A percentile compares a stretch with the other conserved stretches of the same genome.
These are phyloP conservation scores for Mobula hypostoma DNA, from an alignment of 2,113 vertebrate genomes.

Conservation along the genomic window DNA sequence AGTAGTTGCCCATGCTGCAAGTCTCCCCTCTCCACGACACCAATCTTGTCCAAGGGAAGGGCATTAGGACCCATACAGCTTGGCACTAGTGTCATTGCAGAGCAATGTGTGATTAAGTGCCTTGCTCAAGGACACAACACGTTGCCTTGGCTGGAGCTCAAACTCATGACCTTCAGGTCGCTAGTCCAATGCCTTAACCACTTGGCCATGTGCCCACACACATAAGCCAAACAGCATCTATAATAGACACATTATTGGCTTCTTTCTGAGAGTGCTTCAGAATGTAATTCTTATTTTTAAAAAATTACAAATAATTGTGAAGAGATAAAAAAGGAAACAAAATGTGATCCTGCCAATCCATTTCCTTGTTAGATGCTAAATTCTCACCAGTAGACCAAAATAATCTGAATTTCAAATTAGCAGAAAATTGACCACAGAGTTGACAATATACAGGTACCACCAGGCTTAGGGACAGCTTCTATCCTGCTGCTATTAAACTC, in stretches of 20 bases:
- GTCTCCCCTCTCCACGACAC: no score
- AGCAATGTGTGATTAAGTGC: no score
- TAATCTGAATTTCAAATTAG: neutral
- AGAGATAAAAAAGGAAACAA: neutral
- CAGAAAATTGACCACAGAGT: neutral
- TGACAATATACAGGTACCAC: neutral
- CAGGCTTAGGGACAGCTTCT: no score
- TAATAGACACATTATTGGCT: neutral
- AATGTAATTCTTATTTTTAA: neutral
- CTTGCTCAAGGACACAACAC: no score
- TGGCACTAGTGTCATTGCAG: no score
- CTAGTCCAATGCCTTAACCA: no score
- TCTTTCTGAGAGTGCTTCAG: neutral
- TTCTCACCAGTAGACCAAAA: neutral
- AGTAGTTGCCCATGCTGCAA: no score
- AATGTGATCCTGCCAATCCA: neutral
- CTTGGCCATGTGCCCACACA: neutral
- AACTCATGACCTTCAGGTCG: no score
- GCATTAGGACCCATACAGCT: no score
- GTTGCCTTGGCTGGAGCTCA: no score
- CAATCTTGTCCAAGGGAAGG: no score
- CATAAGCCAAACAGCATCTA: neutral
- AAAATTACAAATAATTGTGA: neutral
- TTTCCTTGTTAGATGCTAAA: conserved; percentile 6
- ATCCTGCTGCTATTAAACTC: no score